Conservation (phyloP, 2,888 invertebrate genomes). For the Drosophila infuscata region DNA sequence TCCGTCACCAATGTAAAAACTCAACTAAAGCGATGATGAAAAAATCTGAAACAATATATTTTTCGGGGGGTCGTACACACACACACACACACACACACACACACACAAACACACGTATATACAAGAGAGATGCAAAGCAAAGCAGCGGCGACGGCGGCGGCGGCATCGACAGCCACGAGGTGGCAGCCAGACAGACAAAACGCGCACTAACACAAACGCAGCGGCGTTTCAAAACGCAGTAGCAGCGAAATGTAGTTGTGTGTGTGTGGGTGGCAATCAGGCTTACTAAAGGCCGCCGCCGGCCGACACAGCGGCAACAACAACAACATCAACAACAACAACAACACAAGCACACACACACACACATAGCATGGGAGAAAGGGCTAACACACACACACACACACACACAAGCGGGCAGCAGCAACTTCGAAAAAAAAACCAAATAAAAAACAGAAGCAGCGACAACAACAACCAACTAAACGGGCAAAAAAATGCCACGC, state of each 20-base stretch:
- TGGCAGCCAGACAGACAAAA: constrained; percentile 75
- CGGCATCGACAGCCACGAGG: constrained; percentile 74
- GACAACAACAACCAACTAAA: constrained; percentile 66
- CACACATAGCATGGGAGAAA: constrained; percentile 50
- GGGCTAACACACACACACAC: constrained; percentile 45
- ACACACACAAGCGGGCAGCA: constrained; percentile 44
- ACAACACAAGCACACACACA: constrained; percentile 35
- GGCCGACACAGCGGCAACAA: constrained; percentile 65
- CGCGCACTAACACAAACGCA: constrained; percentile 76
- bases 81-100: constrained; percentile 51
- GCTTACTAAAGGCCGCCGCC: constrained; percentile 79
- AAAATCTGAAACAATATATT: constrained; percentile 86
- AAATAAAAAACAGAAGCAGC: constrained; percentile 58
- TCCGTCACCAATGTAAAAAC: constrained; percentile 86
- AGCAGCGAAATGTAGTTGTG: constrained; percentile 41
- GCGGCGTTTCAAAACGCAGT: constrained; percentile 37
- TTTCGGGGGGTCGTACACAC: constrained; percentile 81
- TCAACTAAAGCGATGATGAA: constrained; percentile 86
- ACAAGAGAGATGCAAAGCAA: constrained; percentile 62
- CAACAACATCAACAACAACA: constrained; percentile 53
- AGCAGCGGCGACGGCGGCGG: constrained; percentile 47
- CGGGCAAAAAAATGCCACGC: constrained; percentile 64
- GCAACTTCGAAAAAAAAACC: constrained; percentile 34
- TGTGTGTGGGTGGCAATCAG: constrained; percentile 62
- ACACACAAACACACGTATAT: background rate